A percentile compares a stretch with the other conserved stretches of the same genome.
These are phyloP conservation scores for Fragum fragum DNA, from an alignment of 2,888 invertebrate genomes.

Conservation along the genomic window DNA sequence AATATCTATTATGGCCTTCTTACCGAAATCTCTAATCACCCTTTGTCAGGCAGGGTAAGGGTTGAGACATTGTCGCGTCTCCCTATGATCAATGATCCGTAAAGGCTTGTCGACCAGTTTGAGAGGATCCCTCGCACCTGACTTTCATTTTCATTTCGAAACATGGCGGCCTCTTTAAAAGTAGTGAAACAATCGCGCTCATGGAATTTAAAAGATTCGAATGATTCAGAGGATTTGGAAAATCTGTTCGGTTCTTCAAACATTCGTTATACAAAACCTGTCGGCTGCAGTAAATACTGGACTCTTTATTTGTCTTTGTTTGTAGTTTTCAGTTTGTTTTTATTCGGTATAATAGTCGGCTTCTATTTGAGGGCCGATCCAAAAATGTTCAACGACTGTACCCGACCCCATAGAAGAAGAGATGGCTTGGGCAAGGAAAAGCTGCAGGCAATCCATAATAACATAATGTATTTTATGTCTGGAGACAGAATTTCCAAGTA, in stretches of 20 bases:
- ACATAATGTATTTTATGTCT: conserved; percentile 75
- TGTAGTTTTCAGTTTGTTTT: conserved; percentile 73
- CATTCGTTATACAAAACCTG: conserved; percentile 57
- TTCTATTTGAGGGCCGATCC: conserved; percentile 77
- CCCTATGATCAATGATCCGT: conserved; percentile 15
- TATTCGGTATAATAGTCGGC: conserved; percentile 76
- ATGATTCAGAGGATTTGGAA: conserved; percentile 66
- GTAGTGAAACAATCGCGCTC: conserved; percentile 64
- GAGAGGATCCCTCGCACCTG: conserved; percentile 31
- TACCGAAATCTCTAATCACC: too few relatives aligned
- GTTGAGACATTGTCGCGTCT: background rate
- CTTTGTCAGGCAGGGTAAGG: too few relatives aligned
- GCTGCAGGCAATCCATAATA: conserved; percentile 72
- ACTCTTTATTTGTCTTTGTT: conserved; percentile 70
- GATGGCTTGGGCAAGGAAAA: conserved; percentile 64
- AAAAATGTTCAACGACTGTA: conserved; percentile 45
- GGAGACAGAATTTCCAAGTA: conserved; percentile 67
- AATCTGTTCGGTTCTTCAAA: conserved; percentile 63
- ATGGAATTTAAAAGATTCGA: conserved; percentile 70
- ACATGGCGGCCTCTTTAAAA: conserved; percentile 71
- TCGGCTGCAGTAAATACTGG: conserved; percentile 69
- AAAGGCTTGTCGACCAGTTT: background rate
- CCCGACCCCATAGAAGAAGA: conserved; percentile 34
- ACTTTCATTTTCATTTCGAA: conserved; percentile 54
- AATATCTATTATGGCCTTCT: too few relatives aligned